These are phyloP conservation scores for Gavia stellata DNA, from an alignment of 2,113 vertebrate genomes.

Conservation along the genomic window DNA sequence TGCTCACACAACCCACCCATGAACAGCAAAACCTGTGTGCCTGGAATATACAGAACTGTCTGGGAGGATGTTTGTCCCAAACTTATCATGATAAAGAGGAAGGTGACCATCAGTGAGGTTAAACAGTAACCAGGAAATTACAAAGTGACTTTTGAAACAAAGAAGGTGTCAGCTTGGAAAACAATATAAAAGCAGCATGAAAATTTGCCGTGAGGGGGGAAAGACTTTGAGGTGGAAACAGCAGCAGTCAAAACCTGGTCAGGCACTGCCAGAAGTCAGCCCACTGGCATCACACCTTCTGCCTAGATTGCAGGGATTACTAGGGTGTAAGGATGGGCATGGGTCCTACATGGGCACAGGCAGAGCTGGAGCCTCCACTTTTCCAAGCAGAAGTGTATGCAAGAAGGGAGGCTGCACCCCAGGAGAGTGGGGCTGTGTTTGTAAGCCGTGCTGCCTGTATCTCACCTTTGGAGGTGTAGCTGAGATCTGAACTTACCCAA, in stretches of 20 bases:
- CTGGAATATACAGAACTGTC: background rate
- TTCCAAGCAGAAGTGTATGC: background rate
- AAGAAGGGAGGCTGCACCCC: background rate
- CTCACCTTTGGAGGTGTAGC: background rate
- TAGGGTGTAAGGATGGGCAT: background rate
- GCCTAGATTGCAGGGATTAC: background rate
- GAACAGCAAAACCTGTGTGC: background rate
- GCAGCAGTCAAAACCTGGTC: background rate
- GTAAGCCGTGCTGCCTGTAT: background rate
- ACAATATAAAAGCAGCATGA: background rate
- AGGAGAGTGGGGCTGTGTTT: background rate
- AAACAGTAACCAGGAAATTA: background rate
- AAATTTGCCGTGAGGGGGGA: background rate
- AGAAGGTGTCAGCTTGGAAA: background rate
- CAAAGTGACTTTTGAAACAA: background rate
- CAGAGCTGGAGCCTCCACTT: background rate
- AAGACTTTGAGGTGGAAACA: background rate
- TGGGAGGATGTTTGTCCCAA: background rate
- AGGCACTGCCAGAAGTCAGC: background rate
- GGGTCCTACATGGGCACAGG: rapidly evolving
- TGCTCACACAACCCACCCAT: background rate
- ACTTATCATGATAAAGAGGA: background rate
- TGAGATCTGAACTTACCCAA: background rate
- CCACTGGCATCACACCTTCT: background rate
- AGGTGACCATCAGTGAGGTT: background rate